Conservation (phyloP, 2,113 vertebrate genomes). For the Tretioscincus oriximinensis region DNA sequence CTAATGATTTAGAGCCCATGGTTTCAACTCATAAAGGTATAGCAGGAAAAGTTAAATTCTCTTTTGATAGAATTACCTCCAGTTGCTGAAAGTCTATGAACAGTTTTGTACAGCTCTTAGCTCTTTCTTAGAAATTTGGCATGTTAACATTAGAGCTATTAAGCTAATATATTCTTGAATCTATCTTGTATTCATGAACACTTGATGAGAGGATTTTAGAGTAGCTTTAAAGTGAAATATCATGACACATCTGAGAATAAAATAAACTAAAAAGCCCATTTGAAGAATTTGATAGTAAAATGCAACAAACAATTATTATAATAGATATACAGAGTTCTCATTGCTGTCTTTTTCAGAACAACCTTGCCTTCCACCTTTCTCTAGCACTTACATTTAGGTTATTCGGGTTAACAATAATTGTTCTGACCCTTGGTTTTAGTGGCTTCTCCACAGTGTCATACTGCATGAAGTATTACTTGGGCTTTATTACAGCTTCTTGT, state of each 20-base stretch:
- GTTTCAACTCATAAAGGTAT: neutral
- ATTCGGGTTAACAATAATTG: too few species aligned
- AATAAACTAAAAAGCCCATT: neutral
- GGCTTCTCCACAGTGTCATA: too few species aligned
- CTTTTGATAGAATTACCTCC: neutral
- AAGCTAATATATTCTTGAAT: neutral
- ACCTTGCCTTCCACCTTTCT: too few species aligned
- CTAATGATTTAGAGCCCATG: neutral
- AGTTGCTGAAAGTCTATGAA: neutral
- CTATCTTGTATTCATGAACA: slow-evolving; percentile 1
- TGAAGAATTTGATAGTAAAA: neutral
- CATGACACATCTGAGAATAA: neutral
- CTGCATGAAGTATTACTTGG: too few species aligned
- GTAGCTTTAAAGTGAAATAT: neutral
- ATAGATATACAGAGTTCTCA: too few species aligned
- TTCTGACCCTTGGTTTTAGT: too few species aligned
- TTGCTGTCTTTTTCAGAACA: too few species aligned
- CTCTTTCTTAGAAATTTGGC: neutral
- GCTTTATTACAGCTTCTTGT: too few species aligned
- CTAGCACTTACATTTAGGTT: too few species aligned
- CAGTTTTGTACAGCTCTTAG: neutral
- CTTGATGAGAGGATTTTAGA: neutral
- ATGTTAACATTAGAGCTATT: neutral
- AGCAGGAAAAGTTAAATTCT: too few species aligned
- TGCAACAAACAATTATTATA: too few species aligned